Base-by-base conservation (phyloP, 2,797 vertebrate species). In the Micrastur ruficollis region DNA sequence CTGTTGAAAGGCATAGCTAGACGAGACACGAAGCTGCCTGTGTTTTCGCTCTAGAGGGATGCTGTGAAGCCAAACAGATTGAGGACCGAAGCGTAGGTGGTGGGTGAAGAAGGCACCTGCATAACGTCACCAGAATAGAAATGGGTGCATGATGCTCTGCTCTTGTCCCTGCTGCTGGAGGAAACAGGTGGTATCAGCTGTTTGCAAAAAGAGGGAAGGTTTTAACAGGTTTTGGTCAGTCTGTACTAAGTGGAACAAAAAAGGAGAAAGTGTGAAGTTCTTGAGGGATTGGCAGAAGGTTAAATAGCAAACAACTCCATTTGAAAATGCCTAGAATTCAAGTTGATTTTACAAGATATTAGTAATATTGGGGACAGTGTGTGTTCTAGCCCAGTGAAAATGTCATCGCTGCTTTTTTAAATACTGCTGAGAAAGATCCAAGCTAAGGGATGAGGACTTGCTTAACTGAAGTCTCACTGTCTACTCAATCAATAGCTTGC, bases 11-110 rank as follows among this genome's bases (percentile, higher is more conserved):
- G 29, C 2, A 0, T 86, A 93, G 90, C 22, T 32, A 93, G 93
- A 78, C 52, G 0, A 53, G 80, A 12, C 18, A 0, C 0, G 11
- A 91, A 58, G 80, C 76, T 58, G 49, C 61, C 85, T 49, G 2
- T 58, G 19, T n/a, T 92, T 80, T 70, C 44, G 12, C 67, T 73
- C 21, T 3, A 11, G 27, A 5, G 31, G n/a, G 36, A 4, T 53
- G 49, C 44, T 26, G 75, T 62, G 89, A 23, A 75, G 66, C 75
- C 87, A 20, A 4, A 1, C 74, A 71, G 84, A 53, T 83, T n/a
- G 89, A 68, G 91, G 53, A 59, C 26, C 5, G 0, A 2, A 1
- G 61, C 0, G 59, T 90, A 36, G 91, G 89, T 12, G 52, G 11
- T 0, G 26, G 66, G 89, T 59, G 88, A 91, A 85, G 93, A 87